These are phyloP conservation scores for Meiosimyza platycephala DNA, from an alignment of 2,888 invertebrate species.

Conservation along the genomic window DNA sequence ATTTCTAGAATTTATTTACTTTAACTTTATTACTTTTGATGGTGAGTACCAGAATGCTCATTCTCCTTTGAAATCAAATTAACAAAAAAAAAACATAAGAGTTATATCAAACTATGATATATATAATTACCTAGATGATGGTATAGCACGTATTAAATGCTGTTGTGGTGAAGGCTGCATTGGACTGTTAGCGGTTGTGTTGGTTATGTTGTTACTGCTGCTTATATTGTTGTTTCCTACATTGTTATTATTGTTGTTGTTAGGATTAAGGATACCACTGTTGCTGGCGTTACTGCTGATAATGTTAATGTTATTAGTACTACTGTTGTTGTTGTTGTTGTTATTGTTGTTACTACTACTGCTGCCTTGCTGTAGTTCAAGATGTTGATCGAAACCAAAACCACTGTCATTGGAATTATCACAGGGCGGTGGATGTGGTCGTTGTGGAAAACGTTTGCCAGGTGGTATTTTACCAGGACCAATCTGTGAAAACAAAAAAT, in stretches of 20 bases:
- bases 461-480: slow-evolving; percentile 65
- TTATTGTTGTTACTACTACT: slow-evolving; percentile 41
- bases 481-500: slow-evolving; percentile 49
- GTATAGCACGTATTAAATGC: slow-evolving; percentile 65
- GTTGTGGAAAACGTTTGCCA: slow-evolving; percentile 64
- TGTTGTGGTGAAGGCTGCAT: slow-evolving; percentile 58
- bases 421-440: slow-evolving; percentile 72
- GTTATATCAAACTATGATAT: not conserved
- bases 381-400: slow-evolving; percentile 83
- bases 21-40: too few relatives aligned
- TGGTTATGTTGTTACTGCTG: slow-evolving; percentile 38
- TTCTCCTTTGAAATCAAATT: not conserved
- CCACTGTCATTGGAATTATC: slow-evolving; percentile 93
- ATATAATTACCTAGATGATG: slow-evolving; percentile 62
- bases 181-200: slow-evolving; percentile 42
- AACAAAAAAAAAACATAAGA: not conserved
- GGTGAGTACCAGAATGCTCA: too few relatives aligned
- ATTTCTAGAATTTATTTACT: too few relatives aligned
- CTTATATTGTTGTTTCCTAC: slow-evolving; percentile 31
- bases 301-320: slow-evolving; percentile 40
- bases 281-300: slow-evolving; percentile 34
- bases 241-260: slow-evolving; percentile 36
- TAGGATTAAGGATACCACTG: slow-evolving; percentile 42
- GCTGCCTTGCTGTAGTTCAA: slow-evolving; percentile 68
- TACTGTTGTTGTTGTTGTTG: slow-evolving; percentile 42